Percentiles rank a stretch among this genome's conserved stretches.
These are phyloP conservation scores for Thamnophis sirtalis DNA, from an alignment of 2,113 vertebrate genomes.

Conservation along the genomic window DNA sequence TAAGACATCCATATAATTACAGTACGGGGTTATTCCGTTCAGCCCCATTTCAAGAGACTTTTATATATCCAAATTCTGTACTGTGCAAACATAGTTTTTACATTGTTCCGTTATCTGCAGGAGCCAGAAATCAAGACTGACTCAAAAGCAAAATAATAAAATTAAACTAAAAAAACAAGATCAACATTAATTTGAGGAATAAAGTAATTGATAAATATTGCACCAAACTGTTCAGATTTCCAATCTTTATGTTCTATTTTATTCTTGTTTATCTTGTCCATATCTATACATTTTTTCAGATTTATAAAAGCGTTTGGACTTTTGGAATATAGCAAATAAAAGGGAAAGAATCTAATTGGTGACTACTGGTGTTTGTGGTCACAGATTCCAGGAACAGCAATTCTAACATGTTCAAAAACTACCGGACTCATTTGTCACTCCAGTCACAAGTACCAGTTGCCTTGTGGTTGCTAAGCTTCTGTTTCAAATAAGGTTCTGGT, in stretches of 20 bases:
- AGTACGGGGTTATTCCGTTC: rapidly evolving
- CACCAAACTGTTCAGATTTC: neutral
- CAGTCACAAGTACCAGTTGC: neutral
- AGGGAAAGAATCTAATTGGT: neutral
- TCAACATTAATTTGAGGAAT: neutral
- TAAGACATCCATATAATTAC: neutral
- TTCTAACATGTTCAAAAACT: neutral
- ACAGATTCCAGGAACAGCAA: neutral
- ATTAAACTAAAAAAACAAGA: neutral
- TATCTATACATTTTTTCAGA: neutral
- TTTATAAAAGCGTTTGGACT: neutral
- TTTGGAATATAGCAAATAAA: neutral
- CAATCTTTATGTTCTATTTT: neutral
- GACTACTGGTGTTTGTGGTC: neutral
- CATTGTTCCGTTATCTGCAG: neutral
- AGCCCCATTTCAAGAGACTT: neutral
- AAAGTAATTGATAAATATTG: neutral
- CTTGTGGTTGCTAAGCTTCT: neutral
- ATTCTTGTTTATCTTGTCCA: neutral
- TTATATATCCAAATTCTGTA: rapidly evolving
- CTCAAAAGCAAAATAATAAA: neutral
- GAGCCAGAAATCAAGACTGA: neutral
- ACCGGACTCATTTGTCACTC: neutral
- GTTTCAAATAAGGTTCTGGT: slow-evolving; percentile 9
- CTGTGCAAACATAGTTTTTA: neutral